Percentiles rank a stretch among this genome's conserved stretches.
These are phyloP conservation scores for Eurytoma californica DNA, from an alignment of 2,888 invertebrate species.

Conservation along the genomic window DNA sequence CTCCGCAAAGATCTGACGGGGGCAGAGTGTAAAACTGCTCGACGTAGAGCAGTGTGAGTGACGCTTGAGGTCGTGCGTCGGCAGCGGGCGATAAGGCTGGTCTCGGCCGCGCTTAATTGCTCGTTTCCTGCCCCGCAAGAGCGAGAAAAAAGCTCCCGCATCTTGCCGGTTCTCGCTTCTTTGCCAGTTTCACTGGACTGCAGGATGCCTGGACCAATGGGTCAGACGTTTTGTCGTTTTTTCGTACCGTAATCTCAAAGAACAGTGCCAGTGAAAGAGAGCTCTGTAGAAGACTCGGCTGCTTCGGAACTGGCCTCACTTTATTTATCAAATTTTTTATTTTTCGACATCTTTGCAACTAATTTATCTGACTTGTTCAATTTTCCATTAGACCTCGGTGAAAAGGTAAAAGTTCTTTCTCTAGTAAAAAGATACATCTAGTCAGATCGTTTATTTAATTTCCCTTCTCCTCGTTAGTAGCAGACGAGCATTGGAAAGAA, in stretches of 20 bases:
- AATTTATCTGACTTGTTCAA: no score
- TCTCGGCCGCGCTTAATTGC: constrained; percentile 68
- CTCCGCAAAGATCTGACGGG: no score
- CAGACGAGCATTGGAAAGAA: constrained; percentile 25
- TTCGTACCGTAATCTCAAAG: background rate
- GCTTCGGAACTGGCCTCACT: background rate
- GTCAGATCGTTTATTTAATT: background rate
- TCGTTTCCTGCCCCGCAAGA: constrained; percentile 69
- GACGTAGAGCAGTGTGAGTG: background rate
- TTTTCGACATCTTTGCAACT: no score
- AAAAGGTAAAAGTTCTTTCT: background rate
- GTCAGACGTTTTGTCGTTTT: background rate
- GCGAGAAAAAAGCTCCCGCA: constrained; percentile 59
- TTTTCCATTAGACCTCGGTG: no score
- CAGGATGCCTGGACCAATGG: background rate
- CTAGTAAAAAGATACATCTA: background rate
- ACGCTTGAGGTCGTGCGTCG: background rate
- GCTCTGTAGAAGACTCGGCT: background rate
- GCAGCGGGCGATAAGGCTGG: constrained; percentile 66
- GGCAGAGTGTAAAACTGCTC: background rate
- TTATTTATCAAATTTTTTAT: no score
- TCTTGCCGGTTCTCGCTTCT: constrained; percentile 18
- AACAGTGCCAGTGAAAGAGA: background rate
- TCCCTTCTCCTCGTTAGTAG: background rate
- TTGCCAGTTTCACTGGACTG: constrained; percentile 18